Evolutionary conservation across 2,888 invertebrate genomes (phyloP).

Genomic region (Plutella xylostella): DNA sequence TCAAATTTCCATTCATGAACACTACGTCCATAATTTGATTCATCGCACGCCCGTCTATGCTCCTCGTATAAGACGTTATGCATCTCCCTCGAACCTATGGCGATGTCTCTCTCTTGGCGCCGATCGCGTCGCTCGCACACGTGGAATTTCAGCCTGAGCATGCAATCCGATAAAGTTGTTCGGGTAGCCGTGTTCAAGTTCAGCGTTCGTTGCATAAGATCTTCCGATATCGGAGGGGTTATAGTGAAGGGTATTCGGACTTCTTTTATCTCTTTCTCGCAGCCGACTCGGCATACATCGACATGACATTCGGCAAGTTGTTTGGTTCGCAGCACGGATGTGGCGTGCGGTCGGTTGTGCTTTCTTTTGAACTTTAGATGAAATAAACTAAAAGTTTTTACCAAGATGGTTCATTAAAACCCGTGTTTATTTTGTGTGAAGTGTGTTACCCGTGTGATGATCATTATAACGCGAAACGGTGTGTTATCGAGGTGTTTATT

Average conservation of each 20-base stretch:
- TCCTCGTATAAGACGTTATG: too few relatives aligned
- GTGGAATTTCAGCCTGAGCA: slow-evolving; percentile 30
- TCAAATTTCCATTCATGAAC: background rate
- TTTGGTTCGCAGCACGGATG: slow-evolving; percentile 45
- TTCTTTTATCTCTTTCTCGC: too few relatives aligned
- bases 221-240: slow-evolving; percentile 26
- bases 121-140: slow-evolving; percentile 26
- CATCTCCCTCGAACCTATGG: slow-evolving; percentile 25
- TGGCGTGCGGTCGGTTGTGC: slow-evolving; percentile 36
- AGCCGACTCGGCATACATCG: too few relatives aligned
- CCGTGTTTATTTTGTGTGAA: slow-evolving; percentile 17
- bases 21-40: slow-evolving; percentile 3
- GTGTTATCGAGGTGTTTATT: too few relatives aligned
- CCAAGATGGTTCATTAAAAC: background rate
- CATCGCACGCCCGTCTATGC: too few relatives aligned
- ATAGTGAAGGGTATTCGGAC: slow-evolving; percentile 43
- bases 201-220: background rate
- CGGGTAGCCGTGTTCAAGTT: background rate
- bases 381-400: background rate
- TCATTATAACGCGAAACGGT: too few relatives aligned
- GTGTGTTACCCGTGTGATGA: slow-evolving; percentile 17
- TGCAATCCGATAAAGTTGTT: slow-evolving; percentile 30
- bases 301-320: slow-evolving; percentile 29
- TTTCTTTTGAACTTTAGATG: slow-evolving; percentile 39
- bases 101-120: background rate